Evolutionary conservation across 2,797 vertebrate genomes (phyloP).

Genomic region (Limnodromus scolopaceus): DNA sequence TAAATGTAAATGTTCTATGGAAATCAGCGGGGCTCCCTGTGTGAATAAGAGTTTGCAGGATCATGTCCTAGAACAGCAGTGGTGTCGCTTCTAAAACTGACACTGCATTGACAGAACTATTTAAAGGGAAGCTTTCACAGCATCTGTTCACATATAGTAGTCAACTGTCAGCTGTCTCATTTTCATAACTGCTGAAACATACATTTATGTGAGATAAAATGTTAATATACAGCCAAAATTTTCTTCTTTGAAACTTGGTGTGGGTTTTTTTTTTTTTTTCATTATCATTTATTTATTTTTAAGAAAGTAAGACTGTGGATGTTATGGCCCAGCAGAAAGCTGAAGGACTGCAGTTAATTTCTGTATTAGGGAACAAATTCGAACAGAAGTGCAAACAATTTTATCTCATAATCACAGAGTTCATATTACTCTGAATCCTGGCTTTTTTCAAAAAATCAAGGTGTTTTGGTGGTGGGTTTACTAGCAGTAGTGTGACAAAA

Average conservation of each 20-base stretch:
- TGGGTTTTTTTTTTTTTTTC: too few species aligned
- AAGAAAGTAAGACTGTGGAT: neutral
- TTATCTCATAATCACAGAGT: neutral
- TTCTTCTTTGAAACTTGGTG: neutral
- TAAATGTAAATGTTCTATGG: neutral
- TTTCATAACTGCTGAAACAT: constrained; percentile 61
- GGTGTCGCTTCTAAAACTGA: constrained; percentile 37
- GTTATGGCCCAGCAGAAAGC: neutral
- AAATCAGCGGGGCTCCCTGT: neutral
- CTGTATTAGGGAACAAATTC: too few species aligned
- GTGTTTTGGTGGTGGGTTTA: neutral
- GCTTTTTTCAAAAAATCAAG: neutral
- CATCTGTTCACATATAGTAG: constrained; percentile 54
- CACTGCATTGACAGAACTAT: constrained; percentile 48
- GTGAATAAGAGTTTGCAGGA: neutral
- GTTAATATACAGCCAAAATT: neutral
- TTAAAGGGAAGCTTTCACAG: constrained; percentile 35
- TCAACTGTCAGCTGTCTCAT: constrained; percentile 57
- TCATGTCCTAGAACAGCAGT: neutral
- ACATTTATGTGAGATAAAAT: constrained; percentile 14
- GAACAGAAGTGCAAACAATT: rapidly evolving
- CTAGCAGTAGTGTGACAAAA: neutral
- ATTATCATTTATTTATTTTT: neutral
- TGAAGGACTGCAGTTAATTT: neutral
- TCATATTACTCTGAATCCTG: neutral